Percentiles rank a stretch among this genome's conserved stretches.
phyloP scores from a whole-genome alignment of 2,888 invertebrate genomes.

The Caenorhabditis angaria region DNA sequence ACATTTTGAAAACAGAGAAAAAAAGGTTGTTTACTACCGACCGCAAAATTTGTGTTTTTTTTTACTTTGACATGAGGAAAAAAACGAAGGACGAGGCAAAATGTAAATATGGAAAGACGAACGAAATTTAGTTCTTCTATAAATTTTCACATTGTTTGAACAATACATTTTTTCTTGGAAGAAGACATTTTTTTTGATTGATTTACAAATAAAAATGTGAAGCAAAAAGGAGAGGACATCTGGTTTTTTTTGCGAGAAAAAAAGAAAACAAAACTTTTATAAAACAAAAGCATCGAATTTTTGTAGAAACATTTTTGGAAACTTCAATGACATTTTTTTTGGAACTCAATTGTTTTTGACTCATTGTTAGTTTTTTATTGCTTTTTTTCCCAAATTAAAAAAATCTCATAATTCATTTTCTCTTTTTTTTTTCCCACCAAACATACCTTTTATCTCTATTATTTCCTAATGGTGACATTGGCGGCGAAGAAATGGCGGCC shows the following conservation, averaged over 20 bases:
- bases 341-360: no score
- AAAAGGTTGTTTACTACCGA: background rate
- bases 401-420: no score
- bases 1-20: background rate
- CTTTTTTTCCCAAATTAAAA: no score
- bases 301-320: background rate
- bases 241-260: background rate
- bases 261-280: no score
- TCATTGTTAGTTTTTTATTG: no score
- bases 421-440: background rate
- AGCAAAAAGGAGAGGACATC: conserved; percentile 2
- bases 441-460: conserved; percentile 40
- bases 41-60: background rate
- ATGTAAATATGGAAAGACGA: background rate
- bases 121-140: background rate
- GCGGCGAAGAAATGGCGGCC: conserved; percentile 40
- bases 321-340: background rate
- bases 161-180: background rate
- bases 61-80: background rate
- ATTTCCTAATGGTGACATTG: conserved; percentile 41
- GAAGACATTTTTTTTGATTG: background rate
- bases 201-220: conserved; percentile 3
- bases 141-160: background rate
- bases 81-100: background rate
- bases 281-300: conserved; percentile 2